These are phyloP conservation scores for Byasa hedistus DNA, from an alignment of 2,888 invertebrate species.

Conservation along the genomic window DNA sequence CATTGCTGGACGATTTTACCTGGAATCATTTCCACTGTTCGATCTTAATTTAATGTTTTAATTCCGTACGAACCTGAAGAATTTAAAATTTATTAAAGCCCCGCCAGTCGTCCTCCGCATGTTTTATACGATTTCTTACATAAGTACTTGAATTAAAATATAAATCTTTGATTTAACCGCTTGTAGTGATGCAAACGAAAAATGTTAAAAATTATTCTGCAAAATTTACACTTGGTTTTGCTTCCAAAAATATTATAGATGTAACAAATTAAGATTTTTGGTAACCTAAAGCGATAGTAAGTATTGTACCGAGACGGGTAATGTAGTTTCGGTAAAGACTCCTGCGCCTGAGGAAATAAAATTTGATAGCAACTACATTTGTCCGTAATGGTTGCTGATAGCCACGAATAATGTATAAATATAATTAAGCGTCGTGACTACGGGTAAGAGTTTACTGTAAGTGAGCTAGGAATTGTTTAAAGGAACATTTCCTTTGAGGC, in stretches of 20 bases:
- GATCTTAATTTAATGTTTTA: slow-evolving; percentile 30
- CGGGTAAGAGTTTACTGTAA: slow-evolving; percentile 56
- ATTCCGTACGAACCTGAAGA: slow-evolving; percentile 17
- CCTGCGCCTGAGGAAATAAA: slow-evolving; percentile 11
- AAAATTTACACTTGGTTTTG: too few relatives aligned
- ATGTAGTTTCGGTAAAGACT: not conserved
- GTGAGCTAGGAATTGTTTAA: slow-evolving; percentile 60
- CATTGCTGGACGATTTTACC: slow-evolving; percentile 31
- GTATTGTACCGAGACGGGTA: not conserved
- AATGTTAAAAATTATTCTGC: too few relatives aligned
- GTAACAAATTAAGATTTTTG: not conserved
- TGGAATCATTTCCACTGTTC: slow-evolving; percentile 29
- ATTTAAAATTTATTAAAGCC: slow-evolving; percentile 22
- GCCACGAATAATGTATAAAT: slow-evolving; percentile 53
- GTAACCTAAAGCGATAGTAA: not conserved
- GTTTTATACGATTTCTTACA: slow-evolving; percentile 7
- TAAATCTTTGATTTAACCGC: slow-evolving; percentile 12
- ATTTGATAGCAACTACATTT: slow-evolving; percentile 33
- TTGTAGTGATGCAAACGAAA: not conserved
- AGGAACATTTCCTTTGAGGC: slow-evolving; percentile 62
- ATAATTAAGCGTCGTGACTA: slow-evolving; percentile 69
- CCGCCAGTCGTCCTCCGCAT: not conserved
- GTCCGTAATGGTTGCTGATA: slow-evolving; percentile 39
- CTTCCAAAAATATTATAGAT: not conserved
- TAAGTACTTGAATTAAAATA: slow-evolving; percentile 13